Percentiles rank a stretch among this genome's conserved stretches.
phyloP scores from a whole-genome alignment of 2,797 vertebrate species.

The Sebastes nivosus region DNA sequence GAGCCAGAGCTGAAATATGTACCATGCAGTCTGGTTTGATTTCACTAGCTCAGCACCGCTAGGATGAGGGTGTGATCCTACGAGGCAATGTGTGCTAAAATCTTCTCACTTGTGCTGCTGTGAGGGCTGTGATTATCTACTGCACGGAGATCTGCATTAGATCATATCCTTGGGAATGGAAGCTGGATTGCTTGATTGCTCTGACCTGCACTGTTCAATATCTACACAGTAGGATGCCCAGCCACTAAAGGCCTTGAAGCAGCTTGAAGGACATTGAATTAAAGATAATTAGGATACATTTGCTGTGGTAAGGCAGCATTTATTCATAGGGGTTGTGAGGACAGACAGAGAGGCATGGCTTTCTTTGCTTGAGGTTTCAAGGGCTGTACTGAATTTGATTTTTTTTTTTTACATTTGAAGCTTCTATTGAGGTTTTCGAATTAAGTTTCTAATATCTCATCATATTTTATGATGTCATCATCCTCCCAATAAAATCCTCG shows the following conservation, averaged over 20 bases:
- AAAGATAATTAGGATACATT: conserved; percentile 29
- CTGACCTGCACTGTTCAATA: conserved; percentile 8
- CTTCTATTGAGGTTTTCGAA: not conserved
- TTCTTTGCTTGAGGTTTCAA: not conserved
- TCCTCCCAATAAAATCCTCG: no score
- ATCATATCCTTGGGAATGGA: conserved; percentile 6
- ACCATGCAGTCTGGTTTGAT: not conserved
- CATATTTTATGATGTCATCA: not conserved
- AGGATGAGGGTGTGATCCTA: not conserved
- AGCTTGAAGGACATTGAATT: conserved; percentile 29
- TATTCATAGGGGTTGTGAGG: conserved; percentile 37
- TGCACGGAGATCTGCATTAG: conserved; percentile 3
- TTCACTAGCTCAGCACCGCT: not conserved
- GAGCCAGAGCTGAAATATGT: not conserved
- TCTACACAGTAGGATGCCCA: not conserved
- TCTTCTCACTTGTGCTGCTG: not conserved
- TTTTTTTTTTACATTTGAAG: not conserved
- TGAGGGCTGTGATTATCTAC: not conserved
- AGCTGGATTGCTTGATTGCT: conserved; percentile 2
- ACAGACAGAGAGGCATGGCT: not conserved
- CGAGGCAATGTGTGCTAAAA: not conserved
- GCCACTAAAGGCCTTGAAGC: not conserved
- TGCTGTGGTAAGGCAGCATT: conserved; percentile 13
- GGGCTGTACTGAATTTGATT: not conserved
- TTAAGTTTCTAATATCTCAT: not conserved